phyloP scores from a whole-genome alignment of 2,113 vertebrate species.

The Salvelinus alpinus region DNA sequence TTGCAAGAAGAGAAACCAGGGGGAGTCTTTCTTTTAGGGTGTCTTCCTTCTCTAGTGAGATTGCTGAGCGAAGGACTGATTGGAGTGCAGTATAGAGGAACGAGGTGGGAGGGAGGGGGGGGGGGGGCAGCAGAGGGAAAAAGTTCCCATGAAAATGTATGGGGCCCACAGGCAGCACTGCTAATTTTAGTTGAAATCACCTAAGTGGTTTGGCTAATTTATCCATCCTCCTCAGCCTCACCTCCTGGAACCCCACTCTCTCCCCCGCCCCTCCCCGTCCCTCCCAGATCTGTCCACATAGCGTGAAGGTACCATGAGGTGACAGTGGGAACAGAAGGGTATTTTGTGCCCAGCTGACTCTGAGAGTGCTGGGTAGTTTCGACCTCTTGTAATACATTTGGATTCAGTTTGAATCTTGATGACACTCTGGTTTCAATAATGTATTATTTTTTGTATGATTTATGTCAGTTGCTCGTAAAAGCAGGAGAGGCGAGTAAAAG shows the following conservation, averaged over 20 bases:
- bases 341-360: conserved; percentile 78
- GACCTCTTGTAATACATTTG: conserved; percentile 60
- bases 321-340: conserved; percentile 75
- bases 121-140: conserved; percentile 39
- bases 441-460: conserved; percentile 37
- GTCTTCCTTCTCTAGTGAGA: not conserved
- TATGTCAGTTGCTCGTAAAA: not conserved
- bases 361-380: conserved; percentile 64
- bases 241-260: conserved; percentile 59
- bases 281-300: conserved; percentile 68
- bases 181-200: conserved; percentile 80
- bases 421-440: conserved; percentile 39
- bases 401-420: conserved; percentile 58
- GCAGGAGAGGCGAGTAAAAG: not conserved
- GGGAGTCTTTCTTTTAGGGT: not conserved
- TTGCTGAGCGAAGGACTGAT: conserved; percentile 45
- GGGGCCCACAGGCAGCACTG: conserved; percentile 71
- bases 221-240: conserved; percentile 72
- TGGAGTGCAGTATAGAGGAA: conserved; percentile 45
- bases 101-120: conserved; percentile 26
- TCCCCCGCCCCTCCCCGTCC: conserved; percentile 49
- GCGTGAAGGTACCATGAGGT: conserved; percentile 73
- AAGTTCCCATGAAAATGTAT: conserved; percentile 71
- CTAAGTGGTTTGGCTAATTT: conserved; percentile 79
- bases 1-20: not conserved